Conservation (phyloP, 2,797 vertebrate genomes). For the Pseudochirops corinnae region DNA sequence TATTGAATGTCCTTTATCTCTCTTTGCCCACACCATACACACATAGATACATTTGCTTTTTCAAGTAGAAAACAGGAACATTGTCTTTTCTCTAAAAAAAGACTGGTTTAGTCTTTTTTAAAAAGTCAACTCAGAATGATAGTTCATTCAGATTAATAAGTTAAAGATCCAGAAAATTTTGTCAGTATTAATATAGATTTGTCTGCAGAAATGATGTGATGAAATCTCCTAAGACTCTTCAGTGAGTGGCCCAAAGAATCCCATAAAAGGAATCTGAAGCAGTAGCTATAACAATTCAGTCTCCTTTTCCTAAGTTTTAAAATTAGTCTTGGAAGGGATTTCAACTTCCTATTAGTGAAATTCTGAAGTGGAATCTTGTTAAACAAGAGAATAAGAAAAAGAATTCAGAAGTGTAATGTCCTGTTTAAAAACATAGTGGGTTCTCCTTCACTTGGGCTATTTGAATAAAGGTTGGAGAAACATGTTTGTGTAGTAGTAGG, state of each 20-base stretch:
- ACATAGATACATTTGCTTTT: not conserved
- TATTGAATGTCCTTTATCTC: not conserved
- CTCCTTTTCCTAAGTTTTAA: not conserved
- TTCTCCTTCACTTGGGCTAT: no score
- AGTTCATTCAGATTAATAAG: slow-evolving; percentile 6
- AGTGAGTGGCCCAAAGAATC: not conserved
- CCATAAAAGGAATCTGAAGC: not conserved
- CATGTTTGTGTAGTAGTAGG: no score
- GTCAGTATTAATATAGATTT: not conserved
- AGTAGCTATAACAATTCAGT: not conserved
- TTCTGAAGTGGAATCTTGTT: not conserved
- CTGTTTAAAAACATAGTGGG: no score
- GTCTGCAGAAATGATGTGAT: not conserved
- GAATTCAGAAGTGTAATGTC: no score
- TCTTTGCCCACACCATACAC: not conserved
- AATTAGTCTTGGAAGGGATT: not conserved
- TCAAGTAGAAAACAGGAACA: slow-evolving; percentile 3
- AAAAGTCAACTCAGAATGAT: slow-evolving; percentile 11
- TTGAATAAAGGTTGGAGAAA: no score
- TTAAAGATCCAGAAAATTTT: not conserved
- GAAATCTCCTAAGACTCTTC: slow-evolving; percentile 1
- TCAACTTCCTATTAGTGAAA: not conserved
- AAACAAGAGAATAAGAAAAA: no score
- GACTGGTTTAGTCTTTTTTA: not conserved
- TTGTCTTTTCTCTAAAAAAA: slow-evolving; percentile 7